Evolutionary conservation across 2,888 invertebrate genomes (phyloP).

Genomic region (Rotaria magnacalcarata): DNA sequence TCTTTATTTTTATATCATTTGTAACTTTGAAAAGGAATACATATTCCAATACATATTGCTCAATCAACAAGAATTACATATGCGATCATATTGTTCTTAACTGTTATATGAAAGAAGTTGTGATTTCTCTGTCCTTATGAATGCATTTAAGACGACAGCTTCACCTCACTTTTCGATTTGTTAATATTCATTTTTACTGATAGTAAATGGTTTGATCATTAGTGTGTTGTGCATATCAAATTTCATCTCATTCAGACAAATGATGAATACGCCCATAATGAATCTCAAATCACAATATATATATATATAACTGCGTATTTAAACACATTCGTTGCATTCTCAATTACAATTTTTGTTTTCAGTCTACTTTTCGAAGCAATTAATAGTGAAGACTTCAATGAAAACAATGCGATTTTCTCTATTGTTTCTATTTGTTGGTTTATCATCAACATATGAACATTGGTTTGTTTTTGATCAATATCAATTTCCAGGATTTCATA

Average conservation of each 20-base stretch:
- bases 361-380: neutral
- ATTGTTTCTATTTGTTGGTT: neutral
- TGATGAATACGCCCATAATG: neutral
- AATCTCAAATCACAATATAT: neutral
- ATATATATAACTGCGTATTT: neutral
- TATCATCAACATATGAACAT: neutral
- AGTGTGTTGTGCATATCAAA: neutral
- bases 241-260: neutral
- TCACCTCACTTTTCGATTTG: conserved; percentile 22
- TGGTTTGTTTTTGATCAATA: conserved; percentile 33
- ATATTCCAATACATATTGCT: too few relatives aligned
- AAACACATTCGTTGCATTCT: neutral
- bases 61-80: too few relatives aligned
- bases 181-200: neutral
- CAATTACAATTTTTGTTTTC: neutral
- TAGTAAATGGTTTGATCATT: neutral
- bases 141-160: neutral
- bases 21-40: too few relatives aligned
- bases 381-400: neutral
- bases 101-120: too few relatives aligned
- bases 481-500: conserved; percentile 18
- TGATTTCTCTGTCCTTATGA: neutral
- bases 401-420: neutral
- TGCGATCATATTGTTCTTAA: too few relatives aligned
- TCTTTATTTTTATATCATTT: too few relatives aligned